phyloP scores from a whole-genome alignment of 2,888 invertebrate genomes.

The Caenorhabditis auriculariae region DNA sequence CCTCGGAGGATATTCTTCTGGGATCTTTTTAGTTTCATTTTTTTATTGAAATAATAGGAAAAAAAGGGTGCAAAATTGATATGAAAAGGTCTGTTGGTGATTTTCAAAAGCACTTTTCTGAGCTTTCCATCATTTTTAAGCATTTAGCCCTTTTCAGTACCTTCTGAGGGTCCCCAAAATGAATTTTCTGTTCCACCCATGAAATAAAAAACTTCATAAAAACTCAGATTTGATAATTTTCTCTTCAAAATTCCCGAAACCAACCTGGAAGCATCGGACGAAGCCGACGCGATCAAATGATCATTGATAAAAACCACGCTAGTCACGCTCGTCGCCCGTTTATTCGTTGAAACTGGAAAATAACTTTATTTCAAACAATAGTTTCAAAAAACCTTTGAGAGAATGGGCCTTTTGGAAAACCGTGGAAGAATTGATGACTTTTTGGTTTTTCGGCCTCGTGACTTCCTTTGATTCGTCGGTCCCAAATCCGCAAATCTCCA shows the following conservation, averaged over 20 bases:
- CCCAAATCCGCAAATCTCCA: conserved; percentile 24
- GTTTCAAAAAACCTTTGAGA: not conserved
- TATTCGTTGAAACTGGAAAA: not conserved
- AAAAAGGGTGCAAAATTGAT: too few species aligned
- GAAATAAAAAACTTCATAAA: too few species aligned
- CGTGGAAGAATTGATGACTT: not conserved
- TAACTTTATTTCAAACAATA: conserved; percentile 1
- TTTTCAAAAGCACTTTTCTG: too few species aligned
- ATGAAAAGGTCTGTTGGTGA: too few species aligned
- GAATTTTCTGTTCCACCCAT: not conserved
- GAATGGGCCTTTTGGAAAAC: not conserved
- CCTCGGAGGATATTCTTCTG: too few species aligned
- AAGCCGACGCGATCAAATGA: conserved; percentile 14
- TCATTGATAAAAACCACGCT: conserved; percentile 22
- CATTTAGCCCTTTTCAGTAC: too few species aligned
- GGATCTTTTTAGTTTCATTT: too few species aligned
- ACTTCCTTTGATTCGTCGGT: conserved; percentile 18
- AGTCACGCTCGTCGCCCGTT: conserved; percentile 12
- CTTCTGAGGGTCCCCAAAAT: too few species aligned
- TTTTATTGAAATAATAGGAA: too few species aligned
- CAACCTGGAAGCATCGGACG: conserved; percentile 7
- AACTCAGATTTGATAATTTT: too few species aligned
- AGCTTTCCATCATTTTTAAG: too few species aligned
- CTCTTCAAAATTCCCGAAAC: too few species aligned
- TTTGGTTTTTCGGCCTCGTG: conserved; percentile 4